These are phyloP conservation scores for Lithobius niger DNA, from an alignment of 1,140 invertebrate genomes.

Conservation along the genomic window DNA sequence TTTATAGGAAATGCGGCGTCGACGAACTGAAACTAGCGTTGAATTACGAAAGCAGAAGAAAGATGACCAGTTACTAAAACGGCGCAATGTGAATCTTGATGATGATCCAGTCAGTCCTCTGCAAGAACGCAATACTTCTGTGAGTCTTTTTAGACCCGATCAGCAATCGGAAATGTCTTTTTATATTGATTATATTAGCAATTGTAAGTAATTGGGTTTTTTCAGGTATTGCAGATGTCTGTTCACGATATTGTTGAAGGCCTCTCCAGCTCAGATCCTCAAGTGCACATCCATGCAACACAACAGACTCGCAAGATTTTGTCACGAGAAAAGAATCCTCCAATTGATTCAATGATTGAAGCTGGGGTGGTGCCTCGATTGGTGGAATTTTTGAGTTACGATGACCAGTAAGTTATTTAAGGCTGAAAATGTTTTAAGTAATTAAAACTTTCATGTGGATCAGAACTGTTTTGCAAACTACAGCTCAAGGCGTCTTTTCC, in stretches of 20 bases:
- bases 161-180: too few species aligned
- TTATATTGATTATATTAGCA: too few species aligned
- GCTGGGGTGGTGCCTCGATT: slow-evolving; percentile 75
- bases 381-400: slow-evolving; percentile 55
- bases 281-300: slow-evolving; percentile 47
- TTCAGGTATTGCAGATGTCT: too few species aligned
- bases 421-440: too few species aligned
- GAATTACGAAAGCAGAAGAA: slow-evolving; percentile 84
- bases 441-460: too few species aligned
- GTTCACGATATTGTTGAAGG: slow-evolving; percentile 29
- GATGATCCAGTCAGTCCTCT: slow-evolving; percentile 41
- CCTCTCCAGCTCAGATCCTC: slow-evolving; percentile 46
- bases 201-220: too few species aligned
- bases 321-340: slow-evolving; percentile 81
- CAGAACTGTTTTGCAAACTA: too few species aligned
- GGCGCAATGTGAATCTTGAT: slow-evolving; percentile 59
- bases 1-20: too few species aligned
- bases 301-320: slow-evolving; percentile 75
- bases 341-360: slow-evolving; percentile 78
- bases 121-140: slow-evolving; percentile 40
- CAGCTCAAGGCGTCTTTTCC: too few species aligned
- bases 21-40: slow-evolving; percentile 72
- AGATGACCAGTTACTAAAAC: slow-evolving; percentile 89
- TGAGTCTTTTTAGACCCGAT: too few species aligned
- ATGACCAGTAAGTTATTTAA: slow-evolving; percentile 55